Conservation (phyloP, 2,113 vertebrate species). For the Edolisoma coerulescens region DNA sequence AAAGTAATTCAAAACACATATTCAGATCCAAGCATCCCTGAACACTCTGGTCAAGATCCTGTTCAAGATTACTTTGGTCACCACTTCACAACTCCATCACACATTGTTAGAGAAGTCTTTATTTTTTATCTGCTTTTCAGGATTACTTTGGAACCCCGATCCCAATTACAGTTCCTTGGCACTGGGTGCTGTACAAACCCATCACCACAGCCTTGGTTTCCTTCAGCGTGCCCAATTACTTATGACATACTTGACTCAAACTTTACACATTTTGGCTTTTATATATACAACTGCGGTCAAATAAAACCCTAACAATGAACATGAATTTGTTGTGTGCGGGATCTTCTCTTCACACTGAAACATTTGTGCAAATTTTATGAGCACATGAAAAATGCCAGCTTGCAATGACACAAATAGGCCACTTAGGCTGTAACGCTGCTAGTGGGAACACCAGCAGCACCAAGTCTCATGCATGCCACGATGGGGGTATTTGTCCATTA, state of each 20-base stretch:
- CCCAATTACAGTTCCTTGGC: background rate
- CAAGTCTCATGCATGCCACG: background rate
- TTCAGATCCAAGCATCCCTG: background rate
- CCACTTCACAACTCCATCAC: background rate
- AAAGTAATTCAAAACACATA: background rate
- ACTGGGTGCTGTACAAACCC: slow-evolving; percentile 5
- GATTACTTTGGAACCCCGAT: background rate
- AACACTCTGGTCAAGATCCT: background rate
- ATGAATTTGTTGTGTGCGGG: background rate
- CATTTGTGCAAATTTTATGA: slow-evolving; percentile 1
- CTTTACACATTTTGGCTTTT: slow-evolving; percentile 40
- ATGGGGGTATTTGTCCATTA: background rate
- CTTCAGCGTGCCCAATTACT: slow-evolving; percentile 38
- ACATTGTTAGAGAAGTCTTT: background rate
- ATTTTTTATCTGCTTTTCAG: background rate
- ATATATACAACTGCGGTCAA: background rate
- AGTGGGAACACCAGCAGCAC: background rate
- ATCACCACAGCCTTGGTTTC: background rate
- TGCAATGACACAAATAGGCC: background rate
- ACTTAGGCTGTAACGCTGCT: background rate
- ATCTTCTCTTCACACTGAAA: background rate
- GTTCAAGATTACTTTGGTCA: background rate
- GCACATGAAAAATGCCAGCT: background rate
- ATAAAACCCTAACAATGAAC: background rate
- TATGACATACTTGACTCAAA: slow-evolving; percentile 33